Conservation (phyloP, 2,797 vertebrate genomes). For the Sebastes umbrosus region DNA sequence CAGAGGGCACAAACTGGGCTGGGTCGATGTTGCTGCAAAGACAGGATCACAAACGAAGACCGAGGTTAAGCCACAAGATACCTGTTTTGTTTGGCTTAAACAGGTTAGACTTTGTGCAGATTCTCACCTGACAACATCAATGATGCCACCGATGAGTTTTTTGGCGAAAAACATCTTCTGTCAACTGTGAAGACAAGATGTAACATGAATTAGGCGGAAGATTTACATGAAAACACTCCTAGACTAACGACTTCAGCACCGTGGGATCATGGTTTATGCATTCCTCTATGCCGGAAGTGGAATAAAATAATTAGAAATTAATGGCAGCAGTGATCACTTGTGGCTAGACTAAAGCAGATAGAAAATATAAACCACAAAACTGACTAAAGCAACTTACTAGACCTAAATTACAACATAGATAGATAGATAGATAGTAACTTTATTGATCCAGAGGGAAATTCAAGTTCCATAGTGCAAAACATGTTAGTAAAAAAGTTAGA, state of each 20-base stretch:
- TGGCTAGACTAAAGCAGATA: neutral
- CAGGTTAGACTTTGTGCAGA: neutral
- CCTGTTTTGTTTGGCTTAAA: neutral
- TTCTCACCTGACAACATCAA: conserved; percentile 79
- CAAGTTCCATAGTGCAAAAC: too few species aligned
- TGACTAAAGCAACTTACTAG: neutral
- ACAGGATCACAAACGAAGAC: neutral
- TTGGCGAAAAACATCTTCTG: conserved; percentile 72
- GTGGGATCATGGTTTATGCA: neutral
- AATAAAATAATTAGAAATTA: neutral
- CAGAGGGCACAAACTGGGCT: conserved; percentile 69
- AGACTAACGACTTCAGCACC: neutral
- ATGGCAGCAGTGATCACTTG: neutral
- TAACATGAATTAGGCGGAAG: neutral
- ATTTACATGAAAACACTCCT: neutral
- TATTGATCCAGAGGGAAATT: too few species aligned
- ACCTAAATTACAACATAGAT: neutral
- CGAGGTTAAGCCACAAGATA: neutral
- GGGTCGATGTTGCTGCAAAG: conserved; percentile 80
- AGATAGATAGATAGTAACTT: neutral
- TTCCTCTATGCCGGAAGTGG: neutral
- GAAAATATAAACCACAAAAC: neutral
- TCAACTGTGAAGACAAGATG: conserved; percentile 40
- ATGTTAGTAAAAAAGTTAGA: too few species aligned
- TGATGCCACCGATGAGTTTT: conserved; percentile 66